Percentiles rank a stretch among this genome's conserved stretches.
Evolutionary conservation across 1,140 invertebrate genomes (phyloP).

Genomic region (Drosophila athabasca): DNA sequence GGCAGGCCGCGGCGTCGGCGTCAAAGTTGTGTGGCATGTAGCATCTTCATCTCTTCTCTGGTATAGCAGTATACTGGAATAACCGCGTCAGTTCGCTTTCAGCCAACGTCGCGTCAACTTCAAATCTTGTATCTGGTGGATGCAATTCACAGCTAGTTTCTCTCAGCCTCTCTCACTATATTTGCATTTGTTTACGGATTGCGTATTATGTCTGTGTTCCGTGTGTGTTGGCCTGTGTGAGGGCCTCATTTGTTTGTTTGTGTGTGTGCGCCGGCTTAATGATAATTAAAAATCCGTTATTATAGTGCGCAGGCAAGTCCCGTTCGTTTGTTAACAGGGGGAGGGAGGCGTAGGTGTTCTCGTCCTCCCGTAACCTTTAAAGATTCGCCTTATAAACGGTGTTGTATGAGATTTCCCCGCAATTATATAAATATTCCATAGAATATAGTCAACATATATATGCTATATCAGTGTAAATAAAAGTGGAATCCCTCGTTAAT

Average conservation of each 20-base stretch:
- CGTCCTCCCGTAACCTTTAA: too few species aligned
- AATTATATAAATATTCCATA: too few species aligned
- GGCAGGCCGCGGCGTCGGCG: constrained; percentile 21
- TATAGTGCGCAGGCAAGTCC: constrained; percentile 20
- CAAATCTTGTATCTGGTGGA: constrained; percentile 21
- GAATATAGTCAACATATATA: neutral
- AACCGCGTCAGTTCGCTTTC: constrained; percentile 74
- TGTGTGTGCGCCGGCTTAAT: constrained; percentile 70
- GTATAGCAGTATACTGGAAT: constrained; percentile 69
- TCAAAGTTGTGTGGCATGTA: constrained; percentile 39
- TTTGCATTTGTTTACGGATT: constrained; percentile 70
- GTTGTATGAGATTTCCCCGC: too few species aligned
- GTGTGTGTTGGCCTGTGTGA: neutral
- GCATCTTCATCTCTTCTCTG: constrained; percentile 69
- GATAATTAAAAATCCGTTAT: constrained; percentile 67
- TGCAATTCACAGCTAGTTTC: constrained; percentile 52
- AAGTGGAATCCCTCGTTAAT: neutral
- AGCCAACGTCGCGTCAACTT: constrained; percentile 60
- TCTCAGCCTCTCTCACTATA: constrained; percentile 9
- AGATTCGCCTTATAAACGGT: too few species aligned
- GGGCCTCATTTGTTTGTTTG: constrained; percentile 13
- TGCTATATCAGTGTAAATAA: neutral
- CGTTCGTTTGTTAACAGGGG: constrained; percentile 1
- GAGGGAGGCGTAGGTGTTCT: neutral
- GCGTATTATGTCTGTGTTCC: constrained; percentile 16